Evolutionary conservation across 2,888 invertebrate genomes (phyloP).

Genomic region (Pantelozetes paolii): DNA sequence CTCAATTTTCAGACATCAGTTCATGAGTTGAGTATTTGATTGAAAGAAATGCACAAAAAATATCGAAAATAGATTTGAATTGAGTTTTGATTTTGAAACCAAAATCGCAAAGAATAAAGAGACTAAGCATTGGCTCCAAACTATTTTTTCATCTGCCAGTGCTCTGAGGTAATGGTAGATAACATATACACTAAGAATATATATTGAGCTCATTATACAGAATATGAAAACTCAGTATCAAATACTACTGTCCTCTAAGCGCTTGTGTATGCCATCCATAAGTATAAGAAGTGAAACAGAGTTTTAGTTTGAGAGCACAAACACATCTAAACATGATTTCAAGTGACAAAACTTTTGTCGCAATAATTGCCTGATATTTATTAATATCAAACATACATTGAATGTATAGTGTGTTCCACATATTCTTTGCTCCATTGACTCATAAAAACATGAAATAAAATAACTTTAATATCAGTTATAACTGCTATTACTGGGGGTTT

Average conservation of each 20-base stretch:
- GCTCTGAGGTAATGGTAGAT: background rate
- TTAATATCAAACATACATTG: slow-evolving; percentile 11
- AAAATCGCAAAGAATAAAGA: background rate
- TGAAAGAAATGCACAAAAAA: too few species aligned
- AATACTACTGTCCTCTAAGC: background rate
- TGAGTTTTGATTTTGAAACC: background rate
- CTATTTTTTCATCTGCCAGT: background rate
- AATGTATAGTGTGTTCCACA: background rate
- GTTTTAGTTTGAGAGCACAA: background rate
- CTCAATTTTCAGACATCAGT: too few species aligned
- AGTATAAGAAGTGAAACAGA: background rate
- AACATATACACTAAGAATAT: too few species aligned
- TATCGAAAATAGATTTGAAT: background rate
- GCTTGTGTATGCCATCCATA: background rate
- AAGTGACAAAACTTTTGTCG: background rate
- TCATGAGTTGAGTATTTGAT: too few species aligned
- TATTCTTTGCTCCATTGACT: slow-evolving; percentile 18
- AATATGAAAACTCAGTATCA: background rate
- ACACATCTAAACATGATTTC: background rate
- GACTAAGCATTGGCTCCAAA: background rate
- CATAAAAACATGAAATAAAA: slow-evolving; percentile 26
- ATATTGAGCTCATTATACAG: slow-evolving; percentile 13
- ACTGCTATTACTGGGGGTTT: too few species aligned
- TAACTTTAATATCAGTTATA: background rate
- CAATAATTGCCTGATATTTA: background rate